Conservation (phyloP, 2,888 invertebrate species). For the Glaucopsyche alexis region DNA sequence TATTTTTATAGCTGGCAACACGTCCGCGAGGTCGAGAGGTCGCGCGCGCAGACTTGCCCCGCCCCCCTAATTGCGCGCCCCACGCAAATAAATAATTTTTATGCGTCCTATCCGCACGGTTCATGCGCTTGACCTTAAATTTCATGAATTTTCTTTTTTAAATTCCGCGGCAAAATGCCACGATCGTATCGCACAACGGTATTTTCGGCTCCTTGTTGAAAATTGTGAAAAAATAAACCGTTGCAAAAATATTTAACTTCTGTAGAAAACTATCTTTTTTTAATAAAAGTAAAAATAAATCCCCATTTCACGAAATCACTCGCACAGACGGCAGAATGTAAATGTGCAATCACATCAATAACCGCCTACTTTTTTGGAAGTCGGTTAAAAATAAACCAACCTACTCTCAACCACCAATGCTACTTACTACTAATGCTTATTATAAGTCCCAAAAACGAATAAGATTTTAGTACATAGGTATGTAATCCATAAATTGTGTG, state of each 20-base stretch:
- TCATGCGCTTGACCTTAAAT: conserved; percentile 66
- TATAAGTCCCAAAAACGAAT: too few species aligned
- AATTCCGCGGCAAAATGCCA: conserved; percentile 10
- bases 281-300: too few species aligned
- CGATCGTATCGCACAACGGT: background rate
- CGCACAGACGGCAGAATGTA: too few species aligned
- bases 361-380: too few species aligned
- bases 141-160: conserved; percentile 10
- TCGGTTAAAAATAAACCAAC: too few species aligned
- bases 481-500: too few species aligned
- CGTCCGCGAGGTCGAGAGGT: conserved; percentile 58
- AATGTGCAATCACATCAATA: too few species aligned
- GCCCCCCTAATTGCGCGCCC: conserved; percentile 79
- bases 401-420: too few species aligned
- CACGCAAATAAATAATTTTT: conserved; percentile 80
- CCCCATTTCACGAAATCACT: too few species aligned
- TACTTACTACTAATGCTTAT: too few species aligned
- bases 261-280: too few species aligned
- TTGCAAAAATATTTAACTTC: background rate
- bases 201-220: background rate
- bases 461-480: too few species aligned
- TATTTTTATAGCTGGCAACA: conserved; percentile 24
- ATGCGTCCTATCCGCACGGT: conserved; percentile 51
- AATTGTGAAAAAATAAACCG: background rate
- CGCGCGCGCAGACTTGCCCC: conserved; percentile 70